phyloP scores from a whole-genome alignment of 2,113 vertebrate species.

The Danio rerio region GRCz12tu NC_133176.1:55323501-55324000 shows the following conservation, averaged over 20 bases:
- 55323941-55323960: neutral
- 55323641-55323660: neutral
- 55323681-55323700: neutral
- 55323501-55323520: too few relatives aligned
- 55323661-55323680: neutral
- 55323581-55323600: too few relatives aligned
- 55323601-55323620: too few relatives aligned
- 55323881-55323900: neutral
- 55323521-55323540: too few relatives aligned
- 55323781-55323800: neutral
- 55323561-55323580: too few relatives aligned
- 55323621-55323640: too few relatives aligned
- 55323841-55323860: neutral
- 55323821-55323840: neutral
- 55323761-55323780: neutral
- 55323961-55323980: neutral
- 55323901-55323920: neutral
- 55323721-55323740: neutral
- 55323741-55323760: neutral
- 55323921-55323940: conserved; percentile 14
- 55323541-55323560: too few relatives aligned
- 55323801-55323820: neutral
- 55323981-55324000: neutral
- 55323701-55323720: neutral
- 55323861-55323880: neutral